Evolutionary conservation across 2,797 vertebrate genomes (phyloP), one percentile per base, ranked within the genome.

Genomic region (Artibeus jamaicensis): DNA sequence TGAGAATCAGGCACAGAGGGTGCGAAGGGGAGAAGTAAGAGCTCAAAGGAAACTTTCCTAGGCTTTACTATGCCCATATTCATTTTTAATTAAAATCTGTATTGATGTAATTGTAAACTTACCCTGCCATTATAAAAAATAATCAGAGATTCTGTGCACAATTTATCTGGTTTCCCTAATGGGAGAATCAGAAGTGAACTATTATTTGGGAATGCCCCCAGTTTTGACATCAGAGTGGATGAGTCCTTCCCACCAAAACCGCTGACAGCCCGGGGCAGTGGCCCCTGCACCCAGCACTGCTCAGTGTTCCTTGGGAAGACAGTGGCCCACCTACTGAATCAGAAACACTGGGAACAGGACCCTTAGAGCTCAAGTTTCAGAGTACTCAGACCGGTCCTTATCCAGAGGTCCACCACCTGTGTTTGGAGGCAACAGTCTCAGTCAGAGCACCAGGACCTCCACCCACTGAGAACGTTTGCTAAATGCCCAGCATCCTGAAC

Each of bases 251-350:
- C 9, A 37, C 59, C 22, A 15, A 22, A 77, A 29, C 42, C 7
- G 0, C 29, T 19, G 15, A 50, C 1, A 24, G 87, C 9, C 12
- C 8, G 1, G 9, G 4, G 39, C 16, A 10, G 39, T 1, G 15
- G 5, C 12, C 62, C 37, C 42, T 0, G 10, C 9, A 0, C 22
- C 65, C 0, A 1, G 8, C 22, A 0, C 15, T 5, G 21, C 34
- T 53, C 3, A 1, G 68, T 0, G 0, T 4, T 11, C 91, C 16
- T 29, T 39, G 0, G 22, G 7, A 14, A 29, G n/a, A 53, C 32
- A 0, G 32, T 1, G 37, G 37, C 16, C 2, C 0, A 29, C 32
- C 34, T 5, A 39, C 46, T 19, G 39, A 34, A 4, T 14, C 53
- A 19, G 50, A 42, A 26, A 10, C 9, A 4, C 65, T 5, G 65